These are phyloP conservation scores for Tokudaia muenninki DNA, from an alignment of 2,797 vertebrate genomes.

Conservation along the genomic window DNA sequence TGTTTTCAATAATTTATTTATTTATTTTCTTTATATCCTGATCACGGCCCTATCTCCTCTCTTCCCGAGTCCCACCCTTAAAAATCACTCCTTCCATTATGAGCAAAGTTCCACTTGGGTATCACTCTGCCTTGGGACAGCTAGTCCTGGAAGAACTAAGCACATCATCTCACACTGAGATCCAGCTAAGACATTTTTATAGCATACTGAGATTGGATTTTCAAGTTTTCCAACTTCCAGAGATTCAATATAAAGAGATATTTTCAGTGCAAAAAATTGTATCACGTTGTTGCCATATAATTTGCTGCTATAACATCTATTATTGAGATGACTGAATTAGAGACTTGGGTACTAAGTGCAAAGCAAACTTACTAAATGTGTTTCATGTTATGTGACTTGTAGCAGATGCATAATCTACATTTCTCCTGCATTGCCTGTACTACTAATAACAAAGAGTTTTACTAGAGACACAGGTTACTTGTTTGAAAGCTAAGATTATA, in stretches of 20 bases:
- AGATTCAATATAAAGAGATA: neutral
- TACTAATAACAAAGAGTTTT: conserved; percentile 29
- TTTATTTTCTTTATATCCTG: too few species aligned
- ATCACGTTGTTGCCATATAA: neutral
- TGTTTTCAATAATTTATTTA: neutral
- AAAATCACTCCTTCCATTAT: too few species aligned
- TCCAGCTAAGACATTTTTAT: neutral
- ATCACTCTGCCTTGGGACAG: too few species aligned
- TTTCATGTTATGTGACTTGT: neutral
- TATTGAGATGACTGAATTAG: conserved; percentile 37
- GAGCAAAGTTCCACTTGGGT: too few species aligned
- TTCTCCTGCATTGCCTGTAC: conserved; percentile 38
- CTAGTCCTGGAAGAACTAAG: too few species aligned
- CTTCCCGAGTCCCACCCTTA: too few species aligned
- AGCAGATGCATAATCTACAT: conserved; percentile 16
- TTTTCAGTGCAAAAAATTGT: neutral
- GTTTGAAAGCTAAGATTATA: conserved; percentile 46
- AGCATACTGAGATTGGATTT: neutral
- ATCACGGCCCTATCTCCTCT: too few species aligned
- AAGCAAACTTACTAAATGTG: conserved; percentile 41
- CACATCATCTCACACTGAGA: too few species aligned
- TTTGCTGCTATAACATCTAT: neutral
- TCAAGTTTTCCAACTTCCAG: neutral
- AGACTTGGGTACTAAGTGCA: neutral
- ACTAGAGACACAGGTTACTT: conserved; percentile 27